phyloP scores from a whole-genome alignment of 2,888 invertebrate species.

The Drosophila meridiana region DNA sequence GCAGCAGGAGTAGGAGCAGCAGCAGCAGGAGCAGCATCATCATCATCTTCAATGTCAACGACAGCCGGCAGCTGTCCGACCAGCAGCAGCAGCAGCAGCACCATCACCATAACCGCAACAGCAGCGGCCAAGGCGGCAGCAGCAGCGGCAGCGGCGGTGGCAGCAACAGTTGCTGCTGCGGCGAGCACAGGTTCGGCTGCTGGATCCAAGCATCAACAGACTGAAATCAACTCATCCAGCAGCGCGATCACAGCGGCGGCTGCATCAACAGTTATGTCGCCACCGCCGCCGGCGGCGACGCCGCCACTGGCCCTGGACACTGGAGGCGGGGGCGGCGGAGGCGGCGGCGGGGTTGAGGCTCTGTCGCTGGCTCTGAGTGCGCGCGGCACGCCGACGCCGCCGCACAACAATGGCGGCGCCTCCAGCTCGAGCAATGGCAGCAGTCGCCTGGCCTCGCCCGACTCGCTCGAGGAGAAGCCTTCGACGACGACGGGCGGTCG shows the following conservation, averaged over 20 bases:
- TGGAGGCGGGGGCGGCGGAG: background rate
- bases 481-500: conserved; percentile 79
- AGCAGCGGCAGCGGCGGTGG: conserved; percentile 21
- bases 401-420: conserved; percentile 83
- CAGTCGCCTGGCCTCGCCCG: conserved; percentile 83
- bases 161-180: conserved; percentile 36
- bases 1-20: conserved; percentile 19
- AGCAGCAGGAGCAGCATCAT: conserved; percentile 35
- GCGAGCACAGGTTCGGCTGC: conserved; percentile 8
- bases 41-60: conserved; percentile 1
- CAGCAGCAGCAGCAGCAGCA: conserved; percentile 20
- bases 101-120: conserved; percentile 10
- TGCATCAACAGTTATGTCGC: conserved; percentile 82
- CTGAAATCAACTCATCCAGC: conserved; percentile 83
- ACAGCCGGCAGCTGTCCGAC: conserved; percentile 1
- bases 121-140: conserved; percentile 18
- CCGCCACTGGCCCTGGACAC: conserved; percentile 44
- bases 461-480: conserved; percentile 84
- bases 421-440: conserved; percentile 82
- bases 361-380: conserved; percentile 48
- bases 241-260: conserved; percentile 73
- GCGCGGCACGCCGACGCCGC: conserved; percentile 81
- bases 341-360: conserved; percentile 31
- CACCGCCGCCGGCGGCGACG: conserved; percentile 73
- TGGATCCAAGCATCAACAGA: conserved; percentile 70